These are phyloP conservation scores for Periparus ater DNA, from an alignment of 2,797 vertebrate species.

Conservation along the genomic window DNA sequence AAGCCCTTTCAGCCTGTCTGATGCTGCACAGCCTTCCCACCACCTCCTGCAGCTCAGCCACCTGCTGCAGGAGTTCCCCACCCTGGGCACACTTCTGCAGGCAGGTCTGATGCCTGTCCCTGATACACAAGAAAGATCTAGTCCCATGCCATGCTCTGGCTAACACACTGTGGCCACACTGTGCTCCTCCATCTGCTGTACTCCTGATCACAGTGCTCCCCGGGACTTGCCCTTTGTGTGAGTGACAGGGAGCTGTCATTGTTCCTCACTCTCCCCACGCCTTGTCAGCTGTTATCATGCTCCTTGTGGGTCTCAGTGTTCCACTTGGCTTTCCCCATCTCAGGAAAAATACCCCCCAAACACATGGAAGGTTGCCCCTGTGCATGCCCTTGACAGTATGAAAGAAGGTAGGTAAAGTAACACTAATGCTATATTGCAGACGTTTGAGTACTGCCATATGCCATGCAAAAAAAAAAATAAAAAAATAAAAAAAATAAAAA, in stretches of 20 bases:
- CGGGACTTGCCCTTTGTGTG: too few relatives aligned
- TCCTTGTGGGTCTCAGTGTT: not conserved
- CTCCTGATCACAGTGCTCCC: too few relatives aligned
- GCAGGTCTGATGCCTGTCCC: not conserved
- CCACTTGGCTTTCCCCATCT: not conserved
- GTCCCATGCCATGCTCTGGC: not conserved
- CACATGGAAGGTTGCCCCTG: not conserved
- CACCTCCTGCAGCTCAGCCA: not conserved
- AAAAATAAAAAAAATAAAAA: not conserved
- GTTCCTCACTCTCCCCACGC: rapidly evolving
- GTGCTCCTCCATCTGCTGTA: not conserved
- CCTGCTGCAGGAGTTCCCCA: not conserved
- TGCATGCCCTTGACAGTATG: not conserved
- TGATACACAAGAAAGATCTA: not conserved
- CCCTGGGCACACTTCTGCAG: too few relatives aligned
- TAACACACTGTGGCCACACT: not conserved
- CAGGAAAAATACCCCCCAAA: not conserved
- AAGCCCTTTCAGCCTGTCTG: not conserved
- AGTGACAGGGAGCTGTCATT: too few relatives aligned
- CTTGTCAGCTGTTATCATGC: not conserved
- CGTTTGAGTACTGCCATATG: not conserved
- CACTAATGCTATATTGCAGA: not conserved
- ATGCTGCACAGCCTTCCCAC: not conserved
- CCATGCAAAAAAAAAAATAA: not conserved
- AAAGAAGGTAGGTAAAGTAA: not conserved